These are phyloP conservation scores for Blastomussa wellsi DNA, from an alignment of 92 coral and sea anemone genomes.

Conservation along the genomic window DNA sequence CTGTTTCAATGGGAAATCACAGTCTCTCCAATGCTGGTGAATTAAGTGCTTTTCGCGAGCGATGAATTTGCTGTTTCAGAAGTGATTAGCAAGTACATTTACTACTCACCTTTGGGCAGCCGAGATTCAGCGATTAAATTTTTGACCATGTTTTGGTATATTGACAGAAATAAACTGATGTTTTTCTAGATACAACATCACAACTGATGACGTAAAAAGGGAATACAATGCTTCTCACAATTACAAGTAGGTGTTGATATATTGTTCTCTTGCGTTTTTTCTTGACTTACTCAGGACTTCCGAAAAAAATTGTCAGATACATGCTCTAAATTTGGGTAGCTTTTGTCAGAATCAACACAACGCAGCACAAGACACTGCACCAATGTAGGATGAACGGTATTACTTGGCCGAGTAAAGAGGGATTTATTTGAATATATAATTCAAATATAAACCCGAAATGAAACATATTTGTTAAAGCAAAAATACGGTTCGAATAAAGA, in stretches of 20 bases:
- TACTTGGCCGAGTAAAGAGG: slow-evolving; percentile 22
- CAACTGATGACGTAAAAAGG: slow-evolving; percentile 19
- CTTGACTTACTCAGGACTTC: slow-evolving; percentile 7
- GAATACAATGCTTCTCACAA: slow-evolving; percentile 25
- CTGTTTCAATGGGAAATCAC: background rate
- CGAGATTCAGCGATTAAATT: background rate
- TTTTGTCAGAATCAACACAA: slow-evolving; percentile 1
- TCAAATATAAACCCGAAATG: background rate
- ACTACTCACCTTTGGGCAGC: background rate
- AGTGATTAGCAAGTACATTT: background rate
- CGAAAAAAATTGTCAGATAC: background rate
- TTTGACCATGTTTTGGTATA: slow-evolving; percentile 9
- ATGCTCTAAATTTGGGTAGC: slow-evolving; percentile 8
- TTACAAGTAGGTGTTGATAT: slow-evolving; percentile 24
- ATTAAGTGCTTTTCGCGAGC: background rate
- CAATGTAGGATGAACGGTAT: slow-evolving; percentile 9
- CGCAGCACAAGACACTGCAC: background rate
- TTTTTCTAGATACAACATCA: slow-evolving; percentile 29
- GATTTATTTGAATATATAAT: background rate
- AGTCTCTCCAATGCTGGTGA: background rate
- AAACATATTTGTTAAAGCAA: background rate
- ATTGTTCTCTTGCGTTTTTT: slow-evolving; percentile 12
- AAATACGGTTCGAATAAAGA: background rate
- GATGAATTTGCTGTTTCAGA: background rate
- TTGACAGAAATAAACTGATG: slow-evolving; percentile 13